Evolutionary conservation across 2,888 invertebrate species (phyloP), one percentile per base, ranked within the genome.

Genomic region (Oxystoma pomonae): DNA sequence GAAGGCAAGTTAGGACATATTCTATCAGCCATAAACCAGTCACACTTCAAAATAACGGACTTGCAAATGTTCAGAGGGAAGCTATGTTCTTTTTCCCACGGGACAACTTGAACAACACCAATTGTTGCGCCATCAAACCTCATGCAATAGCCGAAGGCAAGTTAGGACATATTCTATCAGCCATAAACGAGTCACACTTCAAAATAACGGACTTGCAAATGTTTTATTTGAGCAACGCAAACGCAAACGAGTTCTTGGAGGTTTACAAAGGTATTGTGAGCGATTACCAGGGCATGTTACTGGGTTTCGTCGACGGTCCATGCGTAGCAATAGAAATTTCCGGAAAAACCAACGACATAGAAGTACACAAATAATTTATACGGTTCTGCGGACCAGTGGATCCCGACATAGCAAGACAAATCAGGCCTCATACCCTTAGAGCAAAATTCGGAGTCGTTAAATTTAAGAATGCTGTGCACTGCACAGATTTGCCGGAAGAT

Each of bases 401-500:
- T 83, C 92, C 96, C n/a, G 93, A 94, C 77, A 89, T 96, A 64
- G 96, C 94, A 0, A 86, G 90, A 71, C 86, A 94, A 69, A 81
- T 97, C 60, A 85, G 95, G 16, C 95, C 96, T 0, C 83, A 90
- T 69, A 92, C 94, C 0, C 77, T 97, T 53, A 83, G 97, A 72
- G 95, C 96, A 1, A 86, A 87, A 73, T 92, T 90, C 80, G 97
- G 97, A 0, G 85, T 84, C 53, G 89, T 87, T 53, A 93, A 91
- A 81, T 86, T 93, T 19, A 86, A 89, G 75, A 97, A 97, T 81
- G 96, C 92, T 2, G 83, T 97, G 5, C 97, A 97, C 78, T 96
- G 96, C 77, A 96, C 97, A 19, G 97, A 97, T 83, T 83, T 97
- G 62, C 86, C 90, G 0, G 95, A 96, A 76, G 96, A 97, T 81